Conservation (phyloP, 2,113 vertebrate genomes). For the Channa argus region DNA sequence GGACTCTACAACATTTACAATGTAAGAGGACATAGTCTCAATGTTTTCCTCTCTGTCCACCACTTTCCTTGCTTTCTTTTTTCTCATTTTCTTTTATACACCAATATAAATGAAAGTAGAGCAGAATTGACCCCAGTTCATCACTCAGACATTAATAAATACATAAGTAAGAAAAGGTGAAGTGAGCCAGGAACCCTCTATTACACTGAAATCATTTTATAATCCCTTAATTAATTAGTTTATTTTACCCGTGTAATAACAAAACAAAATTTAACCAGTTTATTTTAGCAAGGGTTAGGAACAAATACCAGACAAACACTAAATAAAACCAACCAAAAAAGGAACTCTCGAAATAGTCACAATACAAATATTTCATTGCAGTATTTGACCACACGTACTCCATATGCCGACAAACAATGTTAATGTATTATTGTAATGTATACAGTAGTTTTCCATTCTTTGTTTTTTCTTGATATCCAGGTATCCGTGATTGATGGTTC, state of each 20-base stretch:
- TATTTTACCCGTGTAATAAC: too few relatives aligned
- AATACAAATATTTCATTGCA: neutral
- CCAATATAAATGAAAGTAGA: too few relatives aligned
- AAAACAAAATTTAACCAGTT: too few relatives aligned
- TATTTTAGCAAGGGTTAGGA: too few relatives aligned
- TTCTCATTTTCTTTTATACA: neutral
- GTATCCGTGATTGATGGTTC: constrained; percentile 89
- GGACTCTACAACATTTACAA: constrained; percentile 91
- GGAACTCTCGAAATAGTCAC: neutral
- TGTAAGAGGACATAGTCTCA: constrained; percentile 77
- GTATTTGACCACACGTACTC: neutral
- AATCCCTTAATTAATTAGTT: too few relatives aligned
- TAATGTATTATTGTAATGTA: too few relatives aligned
- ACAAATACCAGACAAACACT: too few relatives aligned
- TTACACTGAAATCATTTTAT: too few relatives aligned
- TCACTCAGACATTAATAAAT: neutral
- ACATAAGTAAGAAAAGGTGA: too few relatives aligned
- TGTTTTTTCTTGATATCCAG: constrained; percentile 66
- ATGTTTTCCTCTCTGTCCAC: neutral
- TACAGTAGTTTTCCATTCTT: neutral
- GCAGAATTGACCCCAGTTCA: neutral
- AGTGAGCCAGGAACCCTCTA: too few relatives aligned
- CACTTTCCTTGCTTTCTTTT: neutral
- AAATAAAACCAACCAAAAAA: too few relatives aligned
- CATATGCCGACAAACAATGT: too few relatives aligned